A percentile compares a stretch with the other conserved stretches of the same genome.
phyloP scores from a whole-genome alignment of 2,888 invertebrate species.

The Epinotia bilunana region DNA sequence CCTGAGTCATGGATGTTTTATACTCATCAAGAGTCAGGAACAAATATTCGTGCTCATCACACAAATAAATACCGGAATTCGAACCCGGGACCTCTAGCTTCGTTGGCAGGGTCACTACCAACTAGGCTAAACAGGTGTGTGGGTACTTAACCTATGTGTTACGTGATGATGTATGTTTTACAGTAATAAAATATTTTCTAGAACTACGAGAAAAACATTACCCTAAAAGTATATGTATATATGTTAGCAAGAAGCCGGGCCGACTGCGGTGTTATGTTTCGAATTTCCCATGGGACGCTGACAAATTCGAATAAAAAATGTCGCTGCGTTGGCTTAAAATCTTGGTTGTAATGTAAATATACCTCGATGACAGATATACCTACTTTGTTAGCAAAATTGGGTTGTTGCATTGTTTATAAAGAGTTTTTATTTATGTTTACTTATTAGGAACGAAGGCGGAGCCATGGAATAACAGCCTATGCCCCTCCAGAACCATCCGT shows the following conservation, averaged over 20 bases:
- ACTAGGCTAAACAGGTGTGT: too few relatives aligned
- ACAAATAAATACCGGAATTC: too few relatives aligned
- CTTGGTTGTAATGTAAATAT: slow-evolving; percentile 20
- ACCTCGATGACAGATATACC: not conserved
- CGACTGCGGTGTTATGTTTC: slow-evolving; percentile 31
- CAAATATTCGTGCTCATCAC: too few relatives aligned
- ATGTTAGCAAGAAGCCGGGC: slow-evolving; percentile 5
- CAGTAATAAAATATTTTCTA: not conserved
- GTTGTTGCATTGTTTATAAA: not conserved
- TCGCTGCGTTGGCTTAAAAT: slow-evolving; percentile 27
- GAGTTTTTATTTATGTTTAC: not conserved
- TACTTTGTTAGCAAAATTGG: not conserved
- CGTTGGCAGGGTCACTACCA: too few relatives aligned
- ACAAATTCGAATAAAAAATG: slow-evolving; percentile 35
- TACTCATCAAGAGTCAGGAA: too few relatives aligned
- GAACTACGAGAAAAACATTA: not conserved
- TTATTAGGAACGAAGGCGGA: too few relatives aligned
- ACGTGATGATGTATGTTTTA: not conserved
- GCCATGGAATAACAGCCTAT: too few relatives aligned
- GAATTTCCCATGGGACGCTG: slow-evolving; percentile 29
- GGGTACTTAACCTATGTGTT: too few relatives aligned
- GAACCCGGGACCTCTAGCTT: too few relatives aligned
- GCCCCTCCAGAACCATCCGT: too few relatives aligned
- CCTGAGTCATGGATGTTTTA: too few relatives aligned
- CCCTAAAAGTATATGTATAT: slow-evolving; percentile 6